A percentile compares a stretch with the other conserved stretches of the same genome.
Conservation (phyloP, 2,113 vertebrate genomes). For the Pardalotus punctatus region DNA sequence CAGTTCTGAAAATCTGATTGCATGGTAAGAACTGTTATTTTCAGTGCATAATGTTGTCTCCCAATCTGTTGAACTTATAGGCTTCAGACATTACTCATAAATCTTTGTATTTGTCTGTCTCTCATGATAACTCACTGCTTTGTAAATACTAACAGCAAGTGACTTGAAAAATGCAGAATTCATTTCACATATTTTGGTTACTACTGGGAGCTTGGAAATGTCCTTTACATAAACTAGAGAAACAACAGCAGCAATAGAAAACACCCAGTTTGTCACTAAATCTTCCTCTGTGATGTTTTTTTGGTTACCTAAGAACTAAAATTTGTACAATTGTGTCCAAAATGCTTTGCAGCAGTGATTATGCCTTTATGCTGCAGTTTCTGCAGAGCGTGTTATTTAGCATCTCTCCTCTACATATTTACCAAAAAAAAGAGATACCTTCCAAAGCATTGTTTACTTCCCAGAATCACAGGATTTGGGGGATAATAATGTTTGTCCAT, state of each 20-base stretch:
- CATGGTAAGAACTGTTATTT: background rate
- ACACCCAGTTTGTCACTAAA: background rate
- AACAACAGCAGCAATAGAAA: background rate
- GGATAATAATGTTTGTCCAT: background rate
- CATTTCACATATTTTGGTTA: background rate
- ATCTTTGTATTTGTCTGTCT: background rate
- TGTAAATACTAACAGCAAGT: background rate
- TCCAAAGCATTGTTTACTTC: rapidly evolving
- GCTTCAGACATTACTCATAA: background rate
- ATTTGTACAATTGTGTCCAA: background rate
- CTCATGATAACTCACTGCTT: background rate
- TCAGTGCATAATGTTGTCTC: background rate
- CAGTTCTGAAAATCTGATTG: background rate
- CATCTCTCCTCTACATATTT: background rate
- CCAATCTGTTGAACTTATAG: background rate
- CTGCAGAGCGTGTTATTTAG: background rate
- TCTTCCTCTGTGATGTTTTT: background rate
- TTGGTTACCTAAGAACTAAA: background rate
- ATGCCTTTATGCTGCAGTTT: background rate
- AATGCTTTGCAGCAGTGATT: background rate
- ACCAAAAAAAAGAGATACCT: background rate
- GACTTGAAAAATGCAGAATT: background rate
- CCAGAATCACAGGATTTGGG: background rate
- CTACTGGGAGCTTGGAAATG: background rate
- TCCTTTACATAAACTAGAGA: background rate